Conservation (phyloP, 2,888 invertebrate genomes). For the Idaea dimidiata region DNA sequence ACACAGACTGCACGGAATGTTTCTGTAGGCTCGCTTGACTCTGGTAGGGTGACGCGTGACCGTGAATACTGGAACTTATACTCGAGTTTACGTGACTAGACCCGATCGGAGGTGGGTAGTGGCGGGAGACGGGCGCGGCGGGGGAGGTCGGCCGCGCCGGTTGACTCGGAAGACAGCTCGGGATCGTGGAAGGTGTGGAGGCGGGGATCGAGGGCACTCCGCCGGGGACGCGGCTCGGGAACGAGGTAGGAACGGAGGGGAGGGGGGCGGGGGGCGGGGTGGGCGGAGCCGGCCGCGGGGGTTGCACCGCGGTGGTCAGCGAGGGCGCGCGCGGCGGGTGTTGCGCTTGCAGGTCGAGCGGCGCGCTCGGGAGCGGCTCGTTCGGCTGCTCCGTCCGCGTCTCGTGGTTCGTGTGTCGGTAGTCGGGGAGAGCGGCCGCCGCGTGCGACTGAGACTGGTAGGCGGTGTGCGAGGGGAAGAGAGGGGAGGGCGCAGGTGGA, state of each 20-base stretch:
- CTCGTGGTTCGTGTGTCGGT: conserved; percentile 78
- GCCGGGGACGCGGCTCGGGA: conserved; percentile 48
- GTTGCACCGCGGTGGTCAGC: conserved; percentile 38
- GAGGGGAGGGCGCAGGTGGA: conserved; percentile 67
- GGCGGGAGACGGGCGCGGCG: conserved; percentile 60
- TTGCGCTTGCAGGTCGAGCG: conserved; percentile 65
- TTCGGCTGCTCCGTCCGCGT: conserved; percentile 72
- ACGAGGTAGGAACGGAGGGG: conserved; percentile 69
- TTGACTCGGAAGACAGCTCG: conserved; percentile 72
- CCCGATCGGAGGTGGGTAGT: conserved; percentile 69
- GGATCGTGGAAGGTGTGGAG: conserved; percentile 53
- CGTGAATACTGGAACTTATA: conserved; percentile 71
- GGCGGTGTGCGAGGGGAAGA: conserved; percentile 70
- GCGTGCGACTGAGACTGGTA: conserved; percentile 72
- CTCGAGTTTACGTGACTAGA: conserved; percentile 78
- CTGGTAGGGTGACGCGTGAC: conserved; percentile 68
- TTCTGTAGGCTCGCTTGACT: conserved; percentile 73
- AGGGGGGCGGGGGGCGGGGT: conserved; percentile 43
- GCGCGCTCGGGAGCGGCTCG: conserved; percentile 51
- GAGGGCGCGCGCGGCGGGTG: conserved; percentile 49
- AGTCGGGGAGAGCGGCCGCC: conserved; percentile 71
- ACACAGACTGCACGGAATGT: conserved; percentile 73
- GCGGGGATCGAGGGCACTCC: conserved; percentile 52
- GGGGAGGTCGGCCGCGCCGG: conserved; percentile 59
- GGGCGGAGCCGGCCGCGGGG: conserved; percentile 55